Evolutionary conservation across 1,140 invertebrate genomes (phyloP).

Genomic region (Zaprionus vittiger): DNA sequence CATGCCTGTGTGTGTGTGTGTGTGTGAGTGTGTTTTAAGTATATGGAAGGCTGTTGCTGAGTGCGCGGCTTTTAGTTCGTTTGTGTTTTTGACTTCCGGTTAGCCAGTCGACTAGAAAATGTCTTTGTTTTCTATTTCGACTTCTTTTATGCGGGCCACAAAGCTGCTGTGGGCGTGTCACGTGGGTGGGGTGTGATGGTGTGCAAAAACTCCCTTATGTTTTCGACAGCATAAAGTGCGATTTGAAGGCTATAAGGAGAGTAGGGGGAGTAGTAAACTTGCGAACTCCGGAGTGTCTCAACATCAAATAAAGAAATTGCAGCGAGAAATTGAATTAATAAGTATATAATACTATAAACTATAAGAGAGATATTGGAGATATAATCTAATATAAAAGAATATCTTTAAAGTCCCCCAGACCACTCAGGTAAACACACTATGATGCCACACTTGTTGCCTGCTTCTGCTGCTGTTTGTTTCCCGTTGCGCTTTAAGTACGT

Average conservation of each 20-base stretch:
- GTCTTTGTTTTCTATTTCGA: conserved; percentile 72
- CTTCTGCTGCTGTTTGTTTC: background rate
- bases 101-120: conserved; percentile 66
- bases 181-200: conserved; percentile 17
- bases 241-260: background rate
- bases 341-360: background rate
- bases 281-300: background rate
- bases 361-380: too few species aligned
- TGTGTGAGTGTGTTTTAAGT: conserved; percentile 30
- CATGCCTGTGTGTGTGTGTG: conserved; percentile 15
- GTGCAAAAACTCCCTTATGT: conserved; percentile 30
- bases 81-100: conserved; percentile 80
- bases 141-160: conserved; percentile 42
- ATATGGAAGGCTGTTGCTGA: conserved; percentile 58
- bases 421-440: background rate
- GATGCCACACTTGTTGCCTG: conserved; percentile 20
- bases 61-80: conserved; percentile 79
- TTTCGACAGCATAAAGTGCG: conserved; percentile 70
- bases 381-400: background rate
- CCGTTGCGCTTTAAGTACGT: background rate
- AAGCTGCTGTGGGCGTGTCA: conserved; percentile 25
- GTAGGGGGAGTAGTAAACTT: background rate
- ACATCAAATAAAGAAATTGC: background rate
- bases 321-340: background rate
- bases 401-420: background rate